Evolutionary conservation across 1,140 invertebrate species (phyloP).

Genomic region (Dysdera silvatica): DNA sequence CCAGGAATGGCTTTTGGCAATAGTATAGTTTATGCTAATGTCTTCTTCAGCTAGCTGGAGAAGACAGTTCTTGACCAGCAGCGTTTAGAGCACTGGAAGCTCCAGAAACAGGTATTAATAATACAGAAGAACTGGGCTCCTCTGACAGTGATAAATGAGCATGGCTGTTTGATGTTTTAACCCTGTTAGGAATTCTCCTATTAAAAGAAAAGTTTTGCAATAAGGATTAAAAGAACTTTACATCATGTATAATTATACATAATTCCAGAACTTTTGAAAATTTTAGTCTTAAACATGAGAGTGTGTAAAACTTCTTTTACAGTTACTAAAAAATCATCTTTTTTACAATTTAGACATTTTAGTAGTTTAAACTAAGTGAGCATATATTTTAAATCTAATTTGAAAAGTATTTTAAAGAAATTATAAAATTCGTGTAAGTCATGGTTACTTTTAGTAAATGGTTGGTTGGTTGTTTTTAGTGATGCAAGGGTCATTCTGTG

Average conservation of each 20-base stretch:
- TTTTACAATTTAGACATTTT: too few relatives aligned
- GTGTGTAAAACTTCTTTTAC: too few relatives aligned
- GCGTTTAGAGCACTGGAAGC: constrained; percentile 18
- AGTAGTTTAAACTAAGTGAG: too few relatives aligned
- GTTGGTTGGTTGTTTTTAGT: too few relatives aligned
- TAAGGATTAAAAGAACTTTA: not conserved
- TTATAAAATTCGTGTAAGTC: too few relatives aligned
- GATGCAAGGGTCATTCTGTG: too few relatives aligned
- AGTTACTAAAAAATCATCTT: too few relatives aligned
- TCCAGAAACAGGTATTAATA: constrained; percentile 21
- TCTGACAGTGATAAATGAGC: constrained; percentile 27
- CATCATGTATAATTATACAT: not conserved
- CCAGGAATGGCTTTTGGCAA: constrained; percentile 29
- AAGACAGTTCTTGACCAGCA: constrained; percentile 28
- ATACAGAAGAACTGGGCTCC: constrained; percentile 23
- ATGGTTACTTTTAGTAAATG: too few relatives aligned
- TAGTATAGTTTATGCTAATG: constrained; percentile 22
- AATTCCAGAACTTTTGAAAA: too few relatives aligned
- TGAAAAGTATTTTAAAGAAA: too few relatives aligned
- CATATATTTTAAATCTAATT: too few relatives aligned
- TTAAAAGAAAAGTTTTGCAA: not conserved
- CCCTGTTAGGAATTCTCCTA: constrained; percentile 23
- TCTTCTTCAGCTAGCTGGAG: constrained; percentile 26
- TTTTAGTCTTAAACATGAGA: too few relatives aligned
- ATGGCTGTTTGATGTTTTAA: constrained; percentile 26